phyloP scores from a whole-genome alignment of 2,888 invertebrate species.

The Lepidochrysops patricia region DNA sequence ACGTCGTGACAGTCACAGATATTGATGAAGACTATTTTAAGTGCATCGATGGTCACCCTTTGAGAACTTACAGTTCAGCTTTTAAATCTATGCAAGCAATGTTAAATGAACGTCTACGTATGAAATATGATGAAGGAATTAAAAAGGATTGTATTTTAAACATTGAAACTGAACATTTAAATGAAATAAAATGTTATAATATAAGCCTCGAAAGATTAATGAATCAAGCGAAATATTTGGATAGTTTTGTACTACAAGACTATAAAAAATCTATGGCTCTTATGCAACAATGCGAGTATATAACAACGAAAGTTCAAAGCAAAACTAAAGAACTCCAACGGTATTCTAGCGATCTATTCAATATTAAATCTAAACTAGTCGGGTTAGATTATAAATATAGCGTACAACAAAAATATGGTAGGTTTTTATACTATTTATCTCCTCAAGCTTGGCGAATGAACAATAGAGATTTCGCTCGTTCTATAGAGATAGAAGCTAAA shows the following conservation, averaged over 20 bases:
- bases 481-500: slow-evolving; percentile 57
- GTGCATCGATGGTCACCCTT: slow-evolving; percentile 34
- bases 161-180: slow-evolving; percentile 68
- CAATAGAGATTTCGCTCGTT: slow-evolving; percentile 65
- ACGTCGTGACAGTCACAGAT: slow-evolving; percentile 39
- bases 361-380: slow-evolving; percentile 62
- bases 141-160: slow-evolving; percentile 63
- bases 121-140: slow-evolving; percentile 48
- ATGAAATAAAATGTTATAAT: slow-evolving; percentile 69
- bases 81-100: slow-evolving; percentile 42
- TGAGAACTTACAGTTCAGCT: slow-evolving; percentile 31
- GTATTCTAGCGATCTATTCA: slow-evolving; percentile 50
- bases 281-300: slow-evolving; percentile 63
- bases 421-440: slow-evolving; percentile 79
- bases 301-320: slow-evolving; percentile 49
- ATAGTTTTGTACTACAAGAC: slow-evolving; percentile 76
- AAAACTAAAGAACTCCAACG: slow-evolving; percentile 57
- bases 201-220: slow-evolving; percentile 58
- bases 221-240: slow-evolving; percentile 72
- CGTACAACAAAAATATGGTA: slow-evolving; percentile 77
- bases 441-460: slow-evolving; percentile 75
- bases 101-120: slow-evolving; percentile 35
- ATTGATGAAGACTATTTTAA: slow-evolving; percentile 41
- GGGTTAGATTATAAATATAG: slow-evolving; percentile 77
- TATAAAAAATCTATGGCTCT: slow-evolving; percentile 75